Evolutionary conservation across 2,113 vertebrate genomes (phyloP), one percentile per base, ranked within the genome.

Genomic region (Mus pahari): DNA sequence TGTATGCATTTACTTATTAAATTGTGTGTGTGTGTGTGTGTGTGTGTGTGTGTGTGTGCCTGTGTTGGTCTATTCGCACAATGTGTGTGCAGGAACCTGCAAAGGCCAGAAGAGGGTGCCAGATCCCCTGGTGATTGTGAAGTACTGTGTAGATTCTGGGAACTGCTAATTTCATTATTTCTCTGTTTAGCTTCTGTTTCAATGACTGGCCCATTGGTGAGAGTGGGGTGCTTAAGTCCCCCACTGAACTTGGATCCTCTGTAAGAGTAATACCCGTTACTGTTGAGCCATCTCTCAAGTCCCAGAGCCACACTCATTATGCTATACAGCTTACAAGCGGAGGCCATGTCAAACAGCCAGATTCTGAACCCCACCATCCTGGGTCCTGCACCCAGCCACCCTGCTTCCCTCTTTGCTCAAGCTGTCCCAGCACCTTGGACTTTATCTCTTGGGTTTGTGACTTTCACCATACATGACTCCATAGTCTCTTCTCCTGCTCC

Each of bases 301-400:
- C 58, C 24, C n/a, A 64, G 39, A 42, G 28, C 24, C 24, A 6
- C 13, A 6, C 12, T 14, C 4, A 86, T 66, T 66, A 36, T 48
- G 31, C 16, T 68, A 36, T 10, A 5, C 3, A 77, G 50, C 62
- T 13, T 0, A 3, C 16, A 10, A 6, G 5, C 0, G n/a, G 13
- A 58, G 22, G 26, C 55, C 10, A 7, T 68, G 24, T 5, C 10
- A 22, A 6, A 12, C 3, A 58, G 31, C 0, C 14, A 50, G 66
- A 55, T 22, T 31, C 17, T 24, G 13, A 7, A 42, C 19, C 22
- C 7, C 20, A 1, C 7, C 0, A 3, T 16, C 24, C 45, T 7
- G 42, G 62, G n/a, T 31, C 26, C 55, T 20, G 3, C 74, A 8
- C 0, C 5, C 0, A 0, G 42, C 28, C 20, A 19, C 68, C 7